Base-by-base conservation (phyloP, 2,888 invertebrate species). In the Halictus quadricinctus region DNA sequence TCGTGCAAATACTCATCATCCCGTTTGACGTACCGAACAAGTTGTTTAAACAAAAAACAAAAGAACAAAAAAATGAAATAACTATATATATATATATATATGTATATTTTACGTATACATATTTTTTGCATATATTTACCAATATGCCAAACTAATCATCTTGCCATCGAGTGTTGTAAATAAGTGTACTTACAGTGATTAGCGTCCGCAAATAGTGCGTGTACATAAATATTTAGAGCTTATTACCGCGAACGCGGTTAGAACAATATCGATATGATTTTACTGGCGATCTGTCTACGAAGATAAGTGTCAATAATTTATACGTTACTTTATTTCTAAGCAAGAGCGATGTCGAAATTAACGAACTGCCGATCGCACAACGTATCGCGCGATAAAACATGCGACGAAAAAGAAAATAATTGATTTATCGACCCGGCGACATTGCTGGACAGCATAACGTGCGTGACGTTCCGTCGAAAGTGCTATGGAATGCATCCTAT, bases 181-280 rank as follows among this genome's bases (percentile, higher is more conserved):
- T 94, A 94, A 93, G 93, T 94, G 94, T 94, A 94, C 94, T 94
- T 94, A 94, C 94, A 94, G 94, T 94, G 94, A 93, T 92, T 93
- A 94, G 92, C 93, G 92, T 92, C 92, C 91, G 92, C 87, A 86
- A 78, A 80, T 91, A 90, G 93, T 94, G 93, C 93, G 93, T 94
- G 94, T 94, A 94, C 91, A 94, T 93, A 94, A 91, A 90, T 89
- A 89, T 88, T 84, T 89, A 90, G 89, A 89, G 82, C 89, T 90
- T 89, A 88, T 50, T 80, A 83, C 80, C 72, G 81, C 69, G n/a
- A 76, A 76, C 69, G 73, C 80, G 87, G 85, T 60, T 84, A 82
- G 76, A 84, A 76, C 43, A 60, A 75, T 84, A 81, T 72, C 79
- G 46, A 80, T 79, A 84, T 29, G 18, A 81, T 84, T 87, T 72